A percentile compares a stretch with the other conserved stretches of the same genome.
phyloP scores from a whole-genome alignment of 2,797 vertebrate species.

The Darevskia mixta region DNA sequence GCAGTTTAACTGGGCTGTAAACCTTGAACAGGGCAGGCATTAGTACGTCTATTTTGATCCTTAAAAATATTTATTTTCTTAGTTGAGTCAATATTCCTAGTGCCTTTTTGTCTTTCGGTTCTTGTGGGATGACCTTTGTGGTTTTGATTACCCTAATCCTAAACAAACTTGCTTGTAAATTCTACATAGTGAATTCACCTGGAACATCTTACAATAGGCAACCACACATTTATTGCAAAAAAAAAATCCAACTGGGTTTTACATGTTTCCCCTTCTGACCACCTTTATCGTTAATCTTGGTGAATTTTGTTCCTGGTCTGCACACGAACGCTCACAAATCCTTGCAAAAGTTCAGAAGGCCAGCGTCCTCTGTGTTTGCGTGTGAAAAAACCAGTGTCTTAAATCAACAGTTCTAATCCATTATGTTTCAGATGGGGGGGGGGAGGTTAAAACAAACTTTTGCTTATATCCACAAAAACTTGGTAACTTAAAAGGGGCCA shows the following conservation, averaged over 20 bases:
- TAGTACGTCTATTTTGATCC: background rate
- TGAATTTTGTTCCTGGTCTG: background rate
- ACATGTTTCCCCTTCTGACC: background rate
- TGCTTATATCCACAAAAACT: background rate
- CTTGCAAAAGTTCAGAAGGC: slow-evolving; percentile 25
- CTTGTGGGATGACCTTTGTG: background rate
- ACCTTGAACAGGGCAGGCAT: background rate
- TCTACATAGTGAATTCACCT: background rate
- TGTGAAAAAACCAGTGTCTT: slow-evolving; percentile 39
- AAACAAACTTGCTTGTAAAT: background rate
- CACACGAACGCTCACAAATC: background rate
- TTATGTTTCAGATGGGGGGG: slow-evolving; percentile 32
- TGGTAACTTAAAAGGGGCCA: background rate
- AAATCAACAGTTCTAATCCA: background rate
- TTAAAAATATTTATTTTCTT: background rate
- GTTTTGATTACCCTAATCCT: background rate
- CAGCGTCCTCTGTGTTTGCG: slow-evolving; percentile 33
- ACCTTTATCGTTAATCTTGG: background rate
- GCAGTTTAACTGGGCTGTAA: background rate
- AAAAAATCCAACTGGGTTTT: background rate
- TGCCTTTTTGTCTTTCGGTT: background rate
- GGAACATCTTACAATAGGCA: background rate
- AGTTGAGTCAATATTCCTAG: background rate
- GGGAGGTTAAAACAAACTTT: slow-evolving; percentile 3
- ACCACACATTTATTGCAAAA: background rate